Evolutionary conservation across 2,113 vertebrate genomes (phyloP).

Genomic region (Catagonus wagneri): DNA sequence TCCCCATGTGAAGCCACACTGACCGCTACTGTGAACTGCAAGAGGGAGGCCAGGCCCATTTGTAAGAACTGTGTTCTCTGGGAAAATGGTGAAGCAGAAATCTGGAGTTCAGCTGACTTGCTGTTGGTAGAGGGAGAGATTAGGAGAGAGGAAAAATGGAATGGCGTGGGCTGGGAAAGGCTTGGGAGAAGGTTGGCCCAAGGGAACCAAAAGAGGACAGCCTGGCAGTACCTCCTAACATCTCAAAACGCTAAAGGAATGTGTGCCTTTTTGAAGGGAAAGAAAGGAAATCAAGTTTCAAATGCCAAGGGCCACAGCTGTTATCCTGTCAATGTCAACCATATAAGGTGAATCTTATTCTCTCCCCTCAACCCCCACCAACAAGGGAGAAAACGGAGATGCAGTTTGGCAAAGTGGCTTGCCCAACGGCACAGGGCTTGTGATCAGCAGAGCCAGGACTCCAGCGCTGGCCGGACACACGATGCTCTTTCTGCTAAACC

Average conservation of each 20-base stretch:
- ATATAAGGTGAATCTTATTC: neutral
- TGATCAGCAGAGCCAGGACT: neutral
- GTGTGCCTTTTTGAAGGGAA: neutral
- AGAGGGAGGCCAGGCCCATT: neutral
- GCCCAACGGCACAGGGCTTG: neutral
- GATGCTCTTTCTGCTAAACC: neutral
- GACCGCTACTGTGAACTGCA: neutral
- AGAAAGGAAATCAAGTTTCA: neutral
- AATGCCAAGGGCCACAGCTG: neutral
- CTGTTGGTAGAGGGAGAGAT: neutral
- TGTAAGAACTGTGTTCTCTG: neutral
- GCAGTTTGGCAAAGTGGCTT: neutral
- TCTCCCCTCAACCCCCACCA: fast-evolving
- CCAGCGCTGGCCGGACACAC: neutral
- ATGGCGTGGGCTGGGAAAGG: neutral
- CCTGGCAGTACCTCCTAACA: neutral
- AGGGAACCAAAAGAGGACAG: neutral
- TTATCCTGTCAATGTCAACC: neutral
- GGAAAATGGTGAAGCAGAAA: neutral
- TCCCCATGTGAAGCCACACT: neutral
- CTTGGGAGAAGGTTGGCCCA: neutral
- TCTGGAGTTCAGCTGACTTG: neutral
- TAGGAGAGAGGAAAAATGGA: neutral
- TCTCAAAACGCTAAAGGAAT: neutral
- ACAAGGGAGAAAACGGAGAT: neutral